Evolutionary conservation across 2,113 vertebrate species (phyloP).

Genomic region (Malaclemys terrapin): DNA sequence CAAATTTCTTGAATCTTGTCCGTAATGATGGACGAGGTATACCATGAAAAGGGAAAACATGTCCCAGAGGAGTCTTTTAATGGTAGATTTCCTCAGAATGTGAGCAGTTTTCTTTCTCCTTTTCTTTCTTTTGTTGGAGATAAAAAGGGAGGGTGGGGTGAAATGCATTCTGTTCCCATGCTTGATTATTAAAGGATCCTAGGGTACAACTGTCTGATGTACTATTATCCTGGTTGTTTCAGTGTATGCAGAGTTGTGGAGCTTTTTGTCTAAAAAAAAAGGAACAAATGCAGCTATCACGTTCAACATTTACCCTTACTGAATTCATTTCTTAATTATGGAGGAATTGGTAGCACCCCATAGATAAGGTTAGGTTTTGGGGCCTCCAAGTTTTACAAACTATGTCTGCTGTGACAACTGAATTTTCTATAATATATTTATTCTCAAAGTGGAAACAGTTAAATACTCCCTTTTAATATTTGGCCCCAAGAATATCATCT

Average conservation of each 20-base stretch:
- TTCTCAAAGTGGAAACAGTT: conserved; percentile 2
- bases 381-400: neutral
- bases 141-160: neutral
- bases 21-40: conserved; percentile 21
- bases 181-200: neutral
- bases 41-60: conserved; percentile 31
- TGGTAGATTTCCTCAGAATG: conserved; percentile 15
- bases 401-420: neutral
- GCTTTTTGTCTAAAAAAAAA: neutral
- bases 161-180: neutral
- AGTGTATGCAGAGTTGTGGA: neutral
- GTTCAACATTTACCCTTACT: neutral
- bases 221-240: neutral
- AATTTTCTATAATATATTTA: neutral
- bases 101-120: conserved; percentile 14
- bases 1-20: conserved; percentile 42
- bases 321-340: neutral
- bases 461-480: conserved; percentile 44
- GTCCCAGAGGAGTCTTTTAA: neutral
- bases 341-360: neutral
- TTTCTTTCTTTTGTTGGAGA: neutral
- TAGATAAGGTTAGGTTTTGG: neutral
- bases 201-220: neutral
- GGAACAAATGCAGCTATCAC: neutral
- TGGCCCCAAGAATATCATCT: neutral